Base-by-base conservation (phyloP, 1,140 invertebrate genomes). In the Bathynomus jamesi region DNA sequence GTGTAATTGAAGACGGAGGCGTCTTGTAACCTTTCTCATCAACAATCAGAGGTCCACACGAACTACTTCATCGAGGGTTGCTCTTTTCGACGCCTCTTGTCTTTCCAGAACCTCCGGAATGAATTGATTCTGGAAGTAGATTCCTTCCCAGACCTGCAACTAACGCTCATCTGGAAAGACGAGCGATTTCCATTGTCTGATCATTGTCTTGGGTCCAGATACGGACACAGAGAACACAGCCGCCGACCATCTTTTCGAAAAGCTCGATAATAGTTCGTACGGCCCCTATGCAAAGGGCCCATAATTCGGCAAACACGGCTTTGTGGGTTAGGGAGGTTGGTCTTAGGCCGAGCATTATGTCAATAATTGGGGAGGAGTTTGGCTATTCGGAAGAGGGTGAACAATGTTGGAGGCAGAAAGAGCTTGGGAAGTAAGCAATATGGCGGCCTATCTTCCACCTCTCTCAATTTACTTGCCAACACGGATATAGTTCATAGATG, bases 401-500 rank as follows among this genome's bases (percentile, higher is more conserved):
- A 53, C 40, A 53, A 53, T 53, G 5, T 1, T 11, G 21, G 40
- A 53, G 21, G 21, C 40, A 53, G 40, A 53, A 53, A 53, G 40
- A 1, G 40, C 40, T 53, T 53, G 40, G 40, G 40, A 53, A 53
- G 40, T 21, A 53, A 53, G 40, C 40, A 53, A 53, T 53, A 53
- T 53, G 40, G 40, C 40, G 40, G 40, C 40, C 40, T 53, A 53
- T 53, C 40, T 53, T 53, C 21, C 40, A 17, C 40, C 21, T 53
- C 40, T 53, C 40, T 53, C 40, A 53, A 53, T 53, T 53, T 53
- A 53, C 40, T 53, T 53, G 40, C 40, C 40, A 53, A 53, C 40
- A 53, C 21, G 21, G 40, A 53, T 53, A 53, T 53, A 53, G 40
- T 53, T 53, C 40, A 53, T 53, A 21, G 40, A 53, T 53, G 40